Conservation (phyloP, 2,888 invertebrate species). For the Ophion ventricosus region DNA sequence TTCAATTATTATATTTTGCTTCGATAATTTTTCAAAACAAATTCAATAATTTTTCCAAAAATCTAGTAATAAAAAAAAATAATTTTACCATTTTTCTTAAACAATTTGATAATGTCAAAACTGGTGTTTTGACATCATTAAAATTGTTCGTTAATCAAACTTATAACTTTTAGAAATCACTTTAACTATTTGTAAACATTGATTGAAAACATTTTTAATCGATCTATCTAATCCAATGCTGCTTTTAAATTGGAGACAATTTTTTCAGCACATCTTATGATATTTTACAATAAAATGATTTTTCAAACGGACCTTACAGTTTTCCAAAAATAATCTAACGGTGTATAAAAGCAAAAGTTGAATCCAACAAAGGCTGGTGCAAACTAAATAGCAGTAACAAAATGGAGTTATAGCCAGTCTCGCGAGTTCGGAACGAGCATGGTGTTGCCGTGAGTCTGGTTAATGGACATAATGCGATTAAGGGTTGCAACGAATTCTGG, state of each 20-base stretch:
- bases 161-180: not conserved
- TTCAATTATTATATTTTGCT: too few species aligned
- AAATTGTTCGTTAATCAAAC: not conserved
- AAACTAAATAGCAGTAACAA: not conserved
- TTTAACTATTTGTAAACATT: not conserved
- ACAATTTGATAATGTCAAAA: not conserved
- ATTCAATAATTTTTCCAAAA: not conserved
- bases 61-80: not conserved
- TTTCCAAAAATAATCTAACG: not conserved
- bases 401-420: not conserved
- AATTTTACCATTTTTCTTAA: not conserved
- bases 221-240: not conserved
- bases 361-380: not conserved
- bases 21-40: not conserved
- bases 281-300: not conserved
- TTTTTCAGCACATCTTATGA: not conserved
- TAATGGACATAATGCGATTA: slow-evolving; percentile 58
- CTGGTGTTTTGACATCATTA: too few species aligned
- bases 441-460: not conserved
- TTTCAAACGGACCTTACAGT: not conserved
- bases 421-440: not conserved
- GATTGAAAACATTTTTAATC: not conserved
- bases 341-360: not conserved
- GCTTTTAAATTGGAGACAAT: not conserved
- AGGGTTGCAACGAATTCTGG: slow-evolving; percentile 4